Conservation (phyloP, 2,888 invertebrate species). For the Syrphus vitripennis region DNA sequence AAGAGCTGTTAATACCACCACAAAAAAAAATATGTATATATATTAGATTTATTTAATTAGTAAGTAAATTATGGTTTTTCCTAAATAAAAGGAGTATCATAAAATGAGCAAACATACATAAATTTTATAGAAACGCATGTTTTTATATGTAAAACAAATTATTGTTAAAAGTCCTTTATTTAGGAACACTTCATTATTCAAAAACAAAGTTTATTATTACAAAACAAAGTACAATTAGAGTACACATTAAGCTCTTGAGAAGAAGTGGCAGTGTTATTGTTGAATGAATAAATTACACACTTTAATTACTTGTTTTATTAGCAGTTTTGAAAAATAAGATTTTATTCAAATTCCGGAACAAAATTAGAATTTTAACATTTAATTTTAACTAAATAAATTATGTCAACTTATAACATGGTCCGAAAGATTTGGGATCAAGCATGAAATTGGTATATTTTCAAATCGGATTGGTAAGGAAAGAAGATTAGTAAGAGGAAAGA, state of each 20-base stretch:
- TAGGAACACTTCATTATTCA: constrained; percentile 3
- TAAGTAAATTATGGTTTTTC: not conserved
- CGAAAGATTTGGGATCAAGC: too few species aligned
- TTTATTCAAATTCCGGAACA: too few species aligned
- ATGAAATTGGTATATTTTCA: too few species aligned
- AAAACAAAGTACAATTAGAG: not conserved
- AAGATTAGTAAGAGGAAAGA: too few species aligned
- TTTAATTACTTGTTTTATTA: not conserved
- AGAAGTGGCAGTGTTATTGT: not conserved
- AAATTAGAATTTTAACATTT: too few species aligned
- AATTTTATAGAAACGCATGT: constrained; percentile 2
- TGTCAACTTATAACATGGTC: too few species aligned
- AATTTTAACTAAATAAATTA: too few species aligned
- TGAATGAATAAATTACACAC: not conserved
- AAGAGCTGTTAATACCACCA: constrained; percentile 35
- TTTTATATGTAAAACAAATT: not conserved
- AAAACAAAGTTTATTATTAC: constrained; percentile 10
- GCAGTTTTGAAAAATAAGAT: not conserved
- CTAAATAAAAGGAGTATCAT: not conserved
- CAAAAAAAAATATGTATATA: not conserved
- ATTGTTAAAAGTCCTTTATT: not conserved
- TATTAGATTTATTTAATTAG: constrained; percentile 11
- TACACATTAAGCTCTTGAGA: constrained; percentile 17
- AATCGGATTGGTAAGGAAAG: too few species aligned
- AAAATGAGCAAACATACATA: not conserved